Evolutionary conservation across 2,888 invertebrate species (phyloP).

Genomic region (Diadegma fenestrale): DNA sequence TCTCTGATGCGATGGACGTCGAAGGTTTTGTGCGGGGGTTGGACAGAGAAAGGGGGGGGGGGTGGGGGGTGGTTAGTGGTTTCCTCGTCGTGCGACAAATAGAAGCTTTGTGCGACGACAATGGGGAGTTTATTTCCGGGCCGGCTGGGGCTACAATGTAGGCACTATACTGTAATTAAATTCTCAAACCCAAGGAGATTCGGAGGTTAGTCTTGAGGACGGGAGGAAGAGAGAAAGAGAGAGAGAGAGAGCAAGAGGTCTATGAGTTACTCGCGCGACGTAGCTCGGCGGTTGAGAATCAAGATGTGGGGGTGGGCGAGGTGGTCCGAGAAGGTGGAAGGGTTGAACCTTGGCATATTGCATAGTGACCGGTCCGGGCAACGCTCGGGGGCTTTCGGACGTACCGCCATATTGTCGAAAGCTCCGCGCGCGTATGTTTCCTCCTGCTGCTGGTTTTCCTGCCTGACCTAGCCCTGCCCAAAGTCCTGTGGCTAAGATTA

Average conservation of each 20-base stretch:
- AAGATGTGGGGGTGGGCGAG: slow-evolving; percentile 27
- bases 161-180: slow-evolving; percentile 85
- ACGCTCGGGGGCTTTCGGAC: slow-evolving; percentile 73
- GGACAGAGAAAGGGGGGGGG: slow-evolving; percentile 47
- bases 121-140: slow-evolving; percentile 85
- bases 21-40: not conserved
- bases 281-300: slow-evolving; percentile 58
- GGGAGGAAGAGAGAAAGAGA: slow-evolving; percentile 63
- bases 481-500: slow-evolving; percentile 75
- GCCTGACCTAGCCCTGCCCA: slow-evolving; percentile 51
- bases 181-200: slow-evolving; percentile 84
- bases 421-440: slow-evolving; percentile 58
- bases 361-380: slow-evolving; percentile 82
- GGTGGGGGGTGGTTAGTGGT: slow-evolving; percentile 34
- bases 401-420: slow-evolving; percentile 81
- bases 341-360: slow-evolving; percentile 83
- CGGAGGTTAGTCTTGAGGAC: slow-evolving; percentile 75
- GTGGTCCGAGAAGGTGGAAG: slow-evolving; percentile 62
- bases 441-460: slow-evolving; percentile 69
- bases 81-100: slow-evolving; percentile 80
- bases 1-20: slow-evolving; percentile 30
- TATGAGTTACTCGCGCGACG: slow-evolving; percentile 60
- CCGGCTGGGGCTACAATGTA: slow-evolving; percentile 84
- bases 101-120: slow-evolving; percentile 84
- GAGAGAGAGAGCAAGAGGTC: slow-evolving; percentile 49